phyloP scores from a whole-genome alignment of 2,888 invertebrate species.

The Drosophila algonquin region DNA sequence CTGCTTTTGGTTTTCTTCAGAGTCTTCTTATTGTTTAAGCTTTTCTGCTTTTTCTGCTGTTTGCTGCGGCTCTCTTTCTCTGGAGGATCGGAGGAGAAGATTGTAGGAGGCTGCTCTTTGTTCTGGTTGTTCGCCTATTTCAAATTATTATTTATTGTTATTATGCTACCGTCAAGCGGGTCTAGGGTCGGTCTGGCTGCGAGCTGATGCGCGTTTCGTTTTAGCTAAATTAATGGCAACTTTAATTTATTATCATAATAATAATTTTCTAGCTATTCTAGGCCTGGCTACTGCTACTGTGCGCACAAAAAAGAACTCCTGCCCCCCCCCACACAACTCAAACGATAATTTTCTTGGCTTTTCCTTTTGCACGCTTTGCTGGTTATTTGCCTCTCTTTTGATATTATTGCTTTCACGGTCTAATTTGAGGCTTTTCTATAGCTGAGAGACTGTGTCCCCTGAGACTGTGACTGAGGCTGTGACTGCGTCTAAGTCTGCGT shows the following conservation, averaged over 20 bases:
- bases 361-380: conserved; percentile 74
- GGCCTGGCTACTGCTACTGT: conserved; percentile 61
- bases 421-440: conserved; percentile 64
- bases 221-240: conserved; percentile 75
- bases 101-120: conserved; percentile 34
- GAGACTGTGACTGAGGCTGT: conserved; percentile 13
- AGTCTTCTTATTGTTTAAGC: conserved; percentile 23
- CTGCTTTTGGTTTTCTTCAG: conserved; percentile 46
- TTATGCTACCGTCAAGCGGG: conserved; percentile 65
- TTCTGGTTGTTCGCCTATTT: conserved; percentile 68
- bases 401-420: conserved; percentile 72
- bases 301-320: conserved; percentile 3
- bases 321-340: neutral
- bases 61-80: conserved; percentile 9
- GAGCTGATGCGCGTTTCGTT: conserved; percentile 56
- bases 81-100: conserved; percentile 29
- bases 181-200: neutral
- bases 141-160: conserved; percentile 80
- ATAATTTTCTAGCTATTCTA: conserved; percentile 76
- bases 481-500: conserved; percentile 24
- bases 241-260: conserved; percentile 82
- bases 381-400: conserved; percentile 38
- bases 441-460: conserved; percentile 4
- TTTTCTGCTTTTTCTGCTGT: conserved; percentile 17
- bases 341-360: conserved; percentile 66